phyloP scores from a whole-genome alignment of 2,113 vertebrate species.

The Takifugu bimaculatus region DNA sequence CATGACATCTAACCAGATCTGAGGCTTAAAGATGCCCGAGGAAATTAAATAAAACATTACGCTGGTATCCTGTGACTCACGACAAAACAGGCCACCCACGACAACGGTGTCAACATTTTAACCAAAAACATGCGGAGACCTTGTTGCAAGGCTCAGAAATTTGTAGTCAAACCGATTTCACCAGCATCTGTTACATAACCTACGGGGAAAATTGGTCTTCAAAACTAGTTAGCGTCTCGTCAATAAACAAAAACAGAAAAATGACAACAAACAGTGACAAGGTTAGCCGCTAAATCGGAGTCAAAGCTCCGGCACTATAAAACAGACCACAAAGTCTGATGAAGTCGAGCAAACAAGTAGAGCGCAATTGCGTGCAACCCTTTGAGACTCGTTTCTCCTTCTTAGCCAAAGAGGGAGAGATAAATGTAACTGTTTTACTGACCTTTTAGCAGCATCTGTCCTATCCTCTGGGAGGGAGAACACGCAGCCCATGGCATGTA shows the following conservation, averaged over 20 bases:
- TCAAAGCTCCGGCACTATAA: too few relatives aligned
- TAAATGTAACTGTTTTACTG: conserved; percentile 65
- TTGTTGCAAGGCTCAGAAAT: background rate
- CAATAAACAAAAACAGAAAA: background rate
- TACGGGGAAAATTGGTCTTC: conserved; percentile 5
- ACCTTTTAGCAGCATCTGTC: conserved; percentile 76
- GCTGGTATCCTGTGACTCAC: background rate
- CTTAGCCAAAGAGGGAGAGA: background rate
- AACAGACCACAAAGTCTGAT: too few relatives aligned
- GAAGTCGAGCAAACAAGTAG: too few relatives aligned
- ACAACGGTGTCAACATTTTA: background rate
- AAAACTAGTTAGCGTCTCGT: background rate
- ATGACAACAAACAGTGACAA: background rate
- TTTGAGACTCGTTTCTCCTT: too few relatives aligned
- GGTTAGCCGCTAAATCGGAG: too few relatives aligned
- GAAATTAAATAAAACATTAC: background rate
- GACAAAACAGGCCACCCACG: background rate
- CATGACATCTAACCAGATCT: too few relatives aligned
- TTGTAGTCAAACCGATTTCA: conserved; percentile 29
- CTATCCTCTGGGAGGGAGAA: conserved; percentile 83
- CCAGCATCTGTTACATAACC: conserved; percentile 23
- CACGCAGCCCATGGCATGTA: conserved; percentile 83
- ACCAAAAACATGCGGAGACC: background rate
- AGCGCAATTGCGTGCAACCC: too few relatives aligned
- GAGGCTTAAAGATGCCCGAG: background rate